phyloP scores from a whole-genome alignment of 2,888 invertebrate genomes.

The Pachycephus smyrnensis region DNA sequence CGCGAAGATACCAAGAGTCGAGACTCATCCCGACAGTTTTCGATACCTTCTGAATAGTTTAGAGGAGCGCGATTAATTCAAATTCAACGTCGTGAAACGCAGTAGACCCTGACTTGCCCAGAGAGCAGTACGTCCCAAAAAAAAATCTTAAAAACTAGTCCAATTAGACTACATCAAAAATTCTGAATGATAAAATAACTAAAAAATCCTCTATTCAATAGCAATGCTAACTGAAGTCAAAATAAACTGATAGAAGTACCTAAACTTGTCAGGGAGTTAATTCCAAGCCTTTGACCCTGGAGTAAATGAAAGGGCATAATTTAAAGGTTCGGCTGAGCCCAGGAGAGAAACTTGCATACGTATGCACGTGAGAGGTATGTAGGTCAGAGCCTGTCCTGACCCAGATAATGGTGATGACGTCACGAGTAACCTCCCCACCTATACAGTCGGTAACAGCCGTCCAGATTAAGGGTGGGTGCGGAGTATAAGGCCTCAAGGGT shows the following conservation, averaged over 20 bases:
- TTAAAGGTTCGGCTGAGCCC: background rate
- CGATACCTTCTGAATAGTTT: background rate
- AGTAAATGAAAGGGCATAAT: background rate
- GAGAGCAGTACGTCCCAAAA: background rate
- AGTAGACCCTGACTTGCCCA: background rate
- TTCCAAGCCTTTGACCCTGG: background rate
- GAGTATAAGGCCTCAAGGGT: background rate
- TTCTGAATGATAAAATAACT: background rate
- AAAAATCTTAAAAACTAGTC: background rate
- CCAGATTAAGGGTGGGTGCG: background rate
- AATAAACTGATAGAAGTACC: background rate
- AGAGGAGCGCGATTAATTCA: background rate
- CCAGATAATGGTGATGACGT: slow-evolving; percentile 60
- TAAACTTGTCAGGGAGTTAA: background rate
- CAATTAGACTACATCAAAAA: background rate
- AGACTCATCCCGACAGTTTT: background rate
- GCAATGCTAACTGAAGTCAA: background rate
- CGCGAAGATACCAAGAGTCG: background rate
- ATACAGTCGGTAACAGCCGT: background rate
- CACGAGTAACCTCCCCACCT: slow-evolving; percentile 34
- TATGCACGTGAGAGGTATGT: slow-evolving; percentile 38
- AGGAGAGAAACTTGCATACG: slow-evolving; percentile 19
- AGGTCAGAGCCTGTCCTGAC: slow-evolving; percentile 58
- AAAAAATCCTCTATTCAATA: background rate
- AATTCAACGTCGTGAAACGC: too few species aligned